Percentiles rank a stretch among this genome's conserved stretches.
phyloP scores from a whole-genome alignment of 2,888 invertebrate genomes.

The Aethes cnicana region DNA sequence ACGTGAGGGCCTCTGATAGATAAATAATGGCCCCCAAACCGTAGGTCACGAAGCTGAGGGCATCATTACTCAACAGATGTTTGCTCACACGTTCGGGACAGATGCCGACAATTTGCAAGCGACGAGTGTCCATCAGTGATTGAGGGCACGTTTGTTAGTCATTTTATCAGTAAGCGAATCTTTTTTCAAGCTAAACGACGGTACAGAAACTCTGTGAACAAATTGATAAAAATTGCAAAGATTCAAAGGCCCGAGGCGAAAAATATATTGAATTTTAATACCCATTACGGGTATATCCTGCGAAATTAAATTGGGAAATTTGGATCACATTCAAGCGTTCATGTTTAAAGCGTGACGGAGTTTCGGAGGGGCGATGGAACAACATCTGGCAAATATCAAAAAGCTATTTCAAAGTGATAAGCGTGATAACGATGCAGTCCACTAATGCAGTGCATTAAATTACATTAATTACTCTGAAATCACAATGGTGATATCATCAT shows the following conservation, averaged over 20 bases:
- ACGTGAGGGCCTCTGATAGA: conserved; percentile 60
- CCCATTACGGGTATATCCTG: conserved; percentile 28
- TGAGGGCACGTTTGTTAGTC: conserved; percentile 51
- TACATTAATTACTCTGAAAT: conserved; percentile 68
- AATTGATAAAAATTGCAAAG: too few species aligned
- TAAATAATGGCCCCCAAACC: conserved; percentile 50
- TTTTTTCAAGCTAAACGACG: too few species aligned
- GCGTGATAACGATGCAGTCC: conserved; percentile 66
- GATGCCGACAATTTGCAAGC: conserved; percentile 47
- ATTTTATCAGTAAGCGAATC: too few species aligned
- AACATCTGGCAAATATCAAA: conserved; percentile 73
- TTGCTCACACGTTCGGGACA: conserved; percentile 53
- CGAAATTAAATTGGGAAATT: conserved; percentile 32
- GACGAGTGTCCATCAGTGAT: conserved; percentile 20
- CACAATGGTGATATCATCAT: conserved; percentile 51
- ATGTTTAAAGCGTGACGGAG: conserved; percentile 24
- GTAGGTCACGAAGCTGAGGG: conserved; percentile 62
- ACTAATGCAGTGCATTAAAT: conserved; percentile 70
- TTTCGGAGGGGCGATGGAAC: conserved; percentile 36
- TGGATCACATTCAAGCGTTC: conserved; percentile 17
- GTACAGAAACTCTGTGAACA: too few species aligned
- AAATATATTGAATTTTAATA: conserved; percentile 31
- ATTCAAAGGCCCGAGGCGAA: conserved; percentile 21
- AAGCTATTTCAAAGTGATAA: conserved; percentile 73
- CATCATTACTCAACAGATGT: conserved; percentile 37